Percentiles rank a stretch among this genome's conserved stretches.
Evolutionary conservation across 2,113 vertebrate species (phyloP).

Genomic region (Petroica traversi): DNA sequence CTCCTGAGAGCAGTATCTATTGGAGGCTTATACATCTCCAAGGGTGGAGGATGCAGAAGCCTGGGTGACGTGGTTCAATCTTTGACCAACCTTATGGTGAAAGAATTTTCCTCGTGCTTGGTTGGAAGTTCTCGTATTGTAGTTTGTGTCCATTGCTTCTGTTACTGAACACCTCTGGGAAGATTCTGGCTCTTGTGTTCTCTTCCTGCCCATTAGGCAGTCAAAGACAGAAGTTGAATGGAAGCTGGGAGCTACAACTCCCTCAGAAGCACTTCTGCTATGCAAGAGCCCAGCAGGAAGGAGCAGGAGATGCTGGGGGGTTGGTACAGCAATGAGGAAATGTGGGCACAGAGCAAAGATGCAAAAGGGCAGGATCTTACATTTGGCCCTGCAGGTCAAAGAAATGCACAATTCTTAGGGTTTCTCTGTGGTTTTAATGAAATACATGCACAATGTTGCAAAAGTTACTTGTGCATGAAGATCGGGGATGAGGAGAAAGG

Average conservation of each 20-base stretch:
- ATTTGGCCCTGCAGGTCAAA: not conserved
- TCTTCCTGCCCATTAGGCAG: not conserved
- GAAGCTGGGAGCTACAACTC: not conserved
- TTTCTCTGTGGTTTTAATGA: not conserved
- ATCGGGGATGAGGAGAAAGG: not conserved
- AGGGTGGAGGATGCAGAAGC: not conserved
- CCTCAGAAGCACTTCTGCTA: not conserved
- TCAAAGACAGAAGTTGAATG: not conserved
- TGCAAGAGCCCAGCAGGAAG: not conserved
- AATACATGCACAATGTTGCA: not conserved
- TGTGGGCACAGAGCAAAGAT: not conserved
- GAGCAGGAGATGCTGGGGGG: not conserved
- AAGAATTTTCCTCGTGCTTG: not conserved
- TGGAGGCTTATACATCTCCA: not conserved
- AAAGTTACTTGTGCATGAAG: not conserved
- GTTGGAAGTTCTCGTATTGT: not conserved
- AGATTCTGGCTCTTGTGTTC: not conserved
- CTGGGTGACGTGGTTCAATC: not conserved
- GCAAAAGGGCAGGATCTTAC: not conserved
- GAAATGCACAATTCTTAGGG: not conserved
- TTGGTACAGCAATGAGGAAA: accelerated
- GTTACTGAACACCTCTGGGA: not conserved
- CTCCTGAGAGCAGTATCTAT: not conserved
- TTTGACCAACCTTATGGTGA: not conserved
- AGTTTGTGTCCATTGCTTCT: not conserved